These are phyloP conservation scores for Coregonus clupeaformis DNA, from an alignment of 2,113 vertebrate genomes.

Conservation along the genomic window DNA sequence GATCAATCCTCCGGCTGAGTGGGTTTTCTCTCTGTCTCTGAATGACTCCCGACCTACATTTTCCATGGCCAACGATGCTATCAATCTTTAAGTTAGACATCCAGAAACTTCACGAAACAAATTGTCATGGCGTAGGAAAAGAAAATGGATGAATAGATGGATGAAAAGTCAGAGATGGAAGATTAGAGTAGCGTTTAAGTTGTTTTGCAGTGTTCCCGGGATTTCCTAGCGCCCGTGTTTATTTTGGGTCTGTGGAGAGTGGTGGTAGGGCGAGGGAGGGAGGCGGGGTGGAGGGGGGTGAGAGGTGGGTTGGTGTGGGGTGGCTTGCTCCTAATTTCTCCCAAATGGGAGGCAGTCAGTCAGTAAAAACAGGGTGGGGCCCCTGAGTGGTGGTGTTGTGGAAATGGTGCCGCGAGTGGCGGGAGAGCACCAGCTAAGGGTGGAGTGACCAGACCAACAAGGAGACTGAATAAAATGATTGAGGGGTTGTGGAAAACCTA, in stretches of 20 bases:
- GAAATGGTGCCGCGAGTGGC: constrained; percentile 46
- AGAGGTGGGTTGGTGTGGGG: not conserved
- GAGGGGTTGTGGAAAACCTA: too few relatives aligned
- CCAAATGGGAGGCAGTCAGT: constrained; percentile 29
- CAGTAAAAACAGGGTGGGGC: constrained; percentile 30
- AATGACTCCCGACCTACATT: constrained; percentile 15
- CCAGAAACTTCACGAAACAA: constrained; percentile 25
- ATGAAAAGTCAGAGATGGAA: constrained; percentile 38
- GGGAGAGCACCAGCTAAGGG: constrained; percentile 7
- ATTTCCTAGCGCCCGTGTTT: constrained; percentile 49
- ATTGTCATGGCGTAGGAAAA: constrained; percentile 41
- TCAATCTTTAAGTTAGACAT: constrained; percentile 21
- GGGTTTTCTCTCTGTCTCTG: not conserved
- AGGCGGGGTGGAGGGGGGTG: not conserved
- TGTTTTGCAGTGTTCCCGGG: constrained; percentile 29
- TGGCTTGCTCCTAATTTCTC: constrained; percentile 13
- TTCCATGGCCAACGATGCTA: constrained; percentile 33
- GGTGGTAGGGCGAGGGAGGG: not conserved
- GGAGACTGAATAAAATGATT: not conserved
- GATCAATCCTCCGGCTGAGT: not conserved
- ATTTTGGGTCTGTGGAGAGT: constrained; percentile 39
- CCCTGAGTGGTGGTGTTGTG: constrained; percentile 55
- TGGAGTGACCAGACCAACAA: constrained; percentile 56
- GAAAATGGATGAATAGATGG: not conserved
- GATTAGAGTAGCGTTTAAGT: constrained; percentile 43